A percentile compares a stretch with the other conserved stretches of the same genome.
Conservation (phyloP, 2,113 vertebrate genomes). For the Hassar affinis region DNA sequence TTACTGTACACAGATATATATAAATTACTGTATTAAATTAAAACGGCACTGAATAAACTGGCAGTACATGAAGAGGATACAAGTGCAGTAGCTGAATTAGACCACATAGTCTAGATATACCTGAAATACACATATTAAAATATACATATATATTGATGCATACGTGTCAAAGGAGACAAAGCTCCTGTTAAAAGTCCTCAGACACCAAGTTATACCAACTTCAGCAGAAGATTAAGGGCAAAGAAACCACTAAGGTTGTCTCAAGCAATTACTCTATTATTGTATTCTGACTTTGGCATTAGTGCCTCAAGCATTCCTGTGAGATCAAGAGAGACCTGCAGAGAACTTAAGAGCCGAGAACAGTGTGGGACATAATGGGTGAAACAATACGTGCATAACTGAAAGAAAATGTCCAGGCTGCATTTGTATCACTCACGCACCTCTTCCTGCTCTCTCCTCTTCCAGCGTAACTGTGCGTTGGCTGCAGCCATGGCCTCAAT, state of each 20-base stretch:
- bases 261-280: background rate
- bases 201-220: background rate
- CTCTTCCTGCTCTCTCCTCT: conserved; percentile 88
- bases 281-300: background rate
- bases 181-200: background rate
- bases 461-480: conserved; percentile 93
- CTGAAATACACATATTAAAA: too few species aligned
- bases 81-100: background rate
- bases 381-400: background rate
- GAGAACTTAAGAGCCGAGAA: background rate
- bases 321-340: background rate
- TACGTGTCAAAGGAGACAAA: background rate
- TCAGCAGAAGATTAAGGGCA: background rate
- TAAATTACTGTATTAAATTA: background rate
- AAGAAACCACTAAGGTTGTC: background rate
- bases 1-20: background rate
- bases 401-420: background rate
- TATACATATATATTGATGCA: too few species aligned
- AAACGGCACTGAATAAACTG: background rate
- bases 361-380: background rate
- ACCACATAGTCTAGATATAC: background rate
- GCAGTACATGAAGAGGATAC: background rate
- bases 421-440: conserved; percentile 70
- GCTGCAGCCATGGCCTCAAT: conserved; percentile 97
- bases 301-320: background rate